Evolutionary conservation across 2,888 invertebrate species (phyloP), one percentile per base, ranked within the genome.

Genomic region (Cyrtodaria siliqua): DNA sequence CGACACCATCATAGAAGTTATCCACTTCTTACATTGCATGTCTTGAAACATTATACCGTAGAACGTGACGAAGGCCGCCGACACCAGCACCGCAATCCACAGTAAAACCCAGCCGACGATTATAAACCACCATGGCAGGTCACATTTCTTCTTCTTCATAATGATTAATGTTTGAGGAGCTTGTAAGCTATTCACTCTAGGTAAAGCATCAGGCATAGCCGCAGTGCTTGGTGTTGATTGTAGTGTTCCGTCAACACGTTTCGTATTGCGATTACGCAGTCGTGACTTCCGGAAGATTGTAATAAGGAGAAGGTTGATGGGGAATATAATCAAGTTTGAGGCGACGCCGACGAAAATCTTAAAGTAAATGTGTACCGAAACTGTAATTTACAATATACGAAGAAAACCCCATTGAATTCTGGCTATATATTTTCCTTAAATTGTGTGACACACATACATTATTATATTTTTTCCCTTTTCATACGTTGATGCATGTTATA

Each of bases 1-100:
- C 1, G 94, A 92, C 2, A 94, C 85, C 49, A 94, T 59, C 87
- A 94, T 91, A 3, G 94, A 93, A 0, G 93, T 91, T 8, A 94
- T 91, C 94, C 94, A 94, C 80, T 94, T 93, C 61, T 91, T 91
- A 50, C 92, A 92, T 72, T 93, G 93, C 3, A 89, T 89, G 74
- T 94, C 93, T 16, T 93, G 93, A 85, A 94, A 94, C 83, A 85
- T 86, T 61, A 94, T 92, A 3, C 93, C 94, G 81, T 93, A 94
- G 68, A 93, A 92, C 67, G 92, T 92, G 29, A 93, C 93, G 85
- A 94, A 93, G 64, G 93, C 91, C 2, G 91, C 89, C 0, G 93
- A 91, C 0, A 89, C 89, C 0, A 90, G 66, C 2, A 93, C 92
- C 0, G 91, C 86, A 2, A 91, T 14, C 78, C 92, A 86, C 14